These are phyloP conservation scores for Blastobasis lacticolella DNA, from an alignment of 2,888 invertebrate genomes.

Conservation along the genomic window DNA sequence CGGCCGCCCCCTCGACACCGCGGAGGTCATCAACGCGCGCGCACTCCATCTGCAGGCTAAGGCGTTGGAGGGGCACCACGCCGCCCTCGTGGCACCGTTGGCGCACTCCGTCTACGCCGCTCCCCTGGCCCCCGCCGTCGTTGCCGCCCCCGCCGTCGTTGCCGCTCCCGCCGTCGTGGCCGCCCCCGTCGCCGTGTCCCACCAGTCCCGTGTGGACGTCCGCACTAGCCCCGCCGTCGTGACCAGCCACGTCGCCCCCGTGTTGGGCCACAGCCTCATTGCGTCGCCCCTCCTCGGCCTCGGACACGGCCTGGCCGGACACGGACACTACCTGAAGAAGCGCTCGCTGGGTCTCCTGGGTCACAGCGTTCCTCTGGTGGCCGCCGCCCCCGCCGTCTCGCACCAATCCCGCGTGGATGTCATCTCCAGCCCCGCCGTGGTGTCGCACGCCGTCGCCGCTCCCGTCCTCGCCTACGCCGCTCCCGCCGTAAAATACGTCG, in stretches of 20 bases:
- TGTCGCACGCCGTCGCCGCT: slow-evolving; percentile 33
- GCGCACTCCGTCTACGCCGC: slow-evolving; percentile 28
- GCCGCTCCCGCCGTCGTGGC: slow-evolving; percentile 27
- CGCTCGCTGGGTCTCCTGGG: slow-evolving; percentile 35
- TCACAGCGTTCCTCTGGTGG: slow-evolving; percentile 33
- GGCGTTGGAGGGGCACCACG: slow-evolving; percentile 47
- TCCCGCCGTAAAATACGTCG: slow-evolving; percentile 31
- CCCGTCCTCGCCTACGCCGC: slow-evolving; percentile 32
- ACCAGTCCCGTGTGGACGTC: neutral
- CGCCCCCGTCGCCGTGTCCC: slow-evolving; percentile 21
- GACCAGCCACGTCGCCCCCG: slow-evolving; percentile 27
- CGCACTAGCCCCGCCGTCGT: slow-evolving; percentile 21
- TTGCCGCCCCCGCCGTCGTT: slow-evolving; percentile 32
- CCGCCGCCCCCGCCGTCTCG: slow-evolving; percentile 37
- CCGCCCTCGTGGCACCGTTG: slow-evolving; percentile 23
- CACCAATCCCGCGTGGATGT: slow-evolving; percentile 52
- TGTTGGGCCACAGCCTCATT: slow-evolving; percentile 26
- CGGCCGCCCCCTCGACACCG: slow-evolving; percentile 66
- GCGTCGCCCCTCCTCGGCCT: slow-evolving; percentile 15
- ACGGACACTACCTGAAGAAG: slow-evolving; percentile 37
- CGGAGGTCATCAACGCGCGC: slow-evolving; percentile 63
- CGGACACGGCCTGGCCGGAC: too few species aligned
- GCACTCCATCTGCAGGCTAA: slow-evolving; percentile 65
- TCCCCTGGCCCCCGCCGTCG: slow-evolving; percentile 24
- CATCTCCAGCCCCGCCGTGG: slow-evolving; percentile 39